Percentiles rank a stretch among this genome's conserved stretches.
Conservation (phyloP, 2,797 vertebrate species). For the Schizopygopsis malacanthus region DNA sequence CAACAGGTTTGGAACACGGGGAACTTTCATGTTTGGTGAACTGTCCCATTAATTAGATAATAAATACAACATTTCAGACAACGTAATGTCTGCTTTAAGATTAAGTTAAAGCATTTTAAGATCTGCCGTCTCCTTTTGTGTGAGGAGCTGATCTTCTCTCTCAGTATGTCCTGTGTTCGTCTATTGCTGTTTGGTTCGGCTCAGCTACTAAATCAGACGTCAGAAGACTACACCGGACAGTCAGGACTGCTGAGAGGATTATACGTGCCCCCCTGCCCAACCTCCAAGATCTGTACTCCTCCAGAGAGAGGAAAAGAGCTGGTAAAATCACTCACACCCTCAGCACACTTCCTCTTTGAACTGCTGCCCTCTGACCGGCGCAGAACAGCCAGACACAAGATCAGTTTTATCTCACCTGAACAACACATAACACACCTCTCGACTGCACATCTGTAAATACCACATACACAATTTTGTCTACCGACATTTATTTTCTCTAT, state of each 20-base stretch:
- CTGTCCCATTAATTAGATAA: background rate
- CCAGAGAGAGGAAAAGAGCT: background rate
- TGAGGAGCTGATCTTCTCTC: background rate
- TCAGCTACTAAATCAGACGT: background rate
- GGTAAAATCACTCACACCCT: background rate
- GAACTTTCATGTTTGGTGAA: background rate
- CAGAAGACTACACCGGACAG: background rate
- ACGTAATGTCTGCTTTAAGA: background rate
- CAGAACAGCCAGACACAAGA: background rate
- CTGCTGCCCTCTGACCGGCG: no score
- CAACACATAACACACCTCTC: background rate
- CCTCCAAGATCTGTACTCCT: background rate
- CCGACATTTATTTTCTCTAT: no score
- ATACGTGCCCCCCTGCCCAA: background rate
- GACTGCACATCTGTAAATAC: background rate
- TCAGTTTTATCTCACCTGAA: background rate
- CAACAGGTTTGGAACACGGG: background rate
- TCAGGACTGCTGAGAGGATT: background rate
- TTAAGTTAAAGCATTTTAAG: background rate
- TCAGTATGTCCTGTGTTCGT: background rate
- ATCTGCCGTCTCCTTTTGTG: background rate
- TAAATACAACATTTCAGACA: background rate
- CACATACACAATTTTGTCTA: no score
- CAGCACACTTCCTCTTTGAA: background rate
- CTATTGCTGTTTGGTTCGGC: background rate